phyloP scores from a whole-genome alignment of 2,888 invertebrate genomes.

The Lepidocyrtoides sp. region DNA sequence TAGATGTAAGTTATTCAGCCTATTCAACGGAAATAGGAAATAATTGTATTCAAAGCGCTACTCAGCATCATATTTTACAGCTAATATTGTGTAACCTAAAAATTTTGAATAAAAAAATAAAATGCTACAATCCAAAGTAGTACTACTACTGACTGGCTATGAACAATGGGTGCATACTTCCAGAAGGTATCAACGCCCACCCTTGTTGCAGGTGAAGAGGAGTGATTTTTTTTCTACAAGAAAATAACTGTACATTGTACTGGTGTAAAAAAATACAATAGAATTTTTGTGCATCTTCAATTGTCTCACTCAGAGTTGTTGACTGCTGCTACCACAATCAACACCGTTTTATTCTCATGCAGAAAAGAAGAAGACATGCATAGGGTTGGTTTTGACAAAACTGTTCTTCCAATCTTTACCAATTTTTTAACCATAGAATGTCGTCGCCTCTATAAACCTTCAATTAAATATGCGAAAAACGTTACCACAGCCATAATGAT shows the following conservation, averaged over 20 bases:
- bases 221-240: background rate
- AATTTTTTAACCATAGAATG: background rate
- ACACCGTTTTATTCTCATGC: background rate
- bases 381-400: background rate
- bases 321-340: background rate
- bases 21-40: too few relatives aligned
- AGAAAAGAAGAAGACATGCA: background rate
- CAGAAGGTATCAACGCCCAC: background rate
- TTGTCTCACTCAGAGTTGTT: background rate
- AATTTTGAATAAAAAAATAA: too few relatives aligned
- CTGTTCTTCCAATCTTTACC: too few relatives aligned
- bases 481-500: background rate
- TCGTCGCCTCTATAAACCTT: too few relatives aligned
- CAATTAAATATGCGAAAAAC: background rate
- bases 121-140: too few relatives aligned
- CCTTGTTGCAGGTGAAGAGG: background rate
- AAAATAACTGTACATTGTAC: too few relatives aligned
- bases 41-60: too few relatives aligned
- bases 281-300: background rate
- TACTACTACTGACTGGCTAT: too few relatives aligned
- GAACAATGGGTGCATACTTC: background rate
- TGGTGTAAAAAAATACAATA: too few relatives aligned
- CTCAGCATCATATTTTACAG: too few relatives aligned
- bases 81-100: too few relatives aligned
- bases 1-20: background rate